Conservation (phyloP, 2,797 vertebrate genomes). For the Chelonia mydas region DNA sequence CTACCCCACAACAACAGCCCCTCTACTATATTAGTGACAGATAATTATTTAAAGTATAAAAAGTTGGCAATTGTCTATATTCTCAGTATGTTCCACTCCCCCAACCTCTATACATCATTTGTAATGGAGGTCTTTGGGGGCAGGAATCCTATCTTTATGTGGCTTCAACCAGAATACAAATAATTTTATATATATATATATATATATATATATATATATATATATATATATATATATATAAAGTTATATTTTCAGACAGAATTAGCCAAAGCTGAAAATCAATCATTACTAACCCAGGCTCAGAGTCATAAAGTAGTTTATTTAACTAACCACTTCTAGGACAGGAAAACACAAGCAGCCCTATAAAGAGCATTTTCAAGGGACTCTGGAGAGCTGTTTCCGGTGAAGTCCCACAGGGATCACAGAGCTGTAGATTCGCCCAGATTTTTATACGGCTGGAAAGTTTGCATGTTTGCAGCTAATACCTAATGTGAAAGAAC, state of each 20-base stretch:
- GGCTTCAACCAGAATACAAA: not conserved
- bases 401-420: not conserved
- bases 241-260: not conserved
- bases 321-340: not conserved
- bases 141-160: not conserved
- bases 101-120: not conserved
- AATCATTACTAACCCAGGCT: not conserved
- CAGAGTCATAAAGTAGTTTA: not conserved
- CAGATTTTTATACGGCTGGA: not conserved
- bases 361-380: not conserved
- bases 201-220: too few species aligned
- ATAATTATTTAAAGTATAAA: not conserved
- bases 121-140: not conserved
- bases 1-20: not conserved
- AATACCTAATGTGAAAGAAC: not conserved
- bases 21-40: not conserved
- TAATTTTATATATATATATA: not conserved
- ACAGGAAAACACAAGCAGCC: not conserved
- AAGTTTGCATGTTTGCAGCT: not conserved
- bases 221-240: too few species aligned
- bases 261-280: not conserved
- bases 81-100: not conserved
- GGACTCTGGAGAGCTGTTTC: not conserved
- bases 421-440: not conserved
- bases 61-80: not conserved